Base-by-base conservation (phyloP, 2,797 vertebrate species). In the Microctenopoma stevenorrisi region DNA sequence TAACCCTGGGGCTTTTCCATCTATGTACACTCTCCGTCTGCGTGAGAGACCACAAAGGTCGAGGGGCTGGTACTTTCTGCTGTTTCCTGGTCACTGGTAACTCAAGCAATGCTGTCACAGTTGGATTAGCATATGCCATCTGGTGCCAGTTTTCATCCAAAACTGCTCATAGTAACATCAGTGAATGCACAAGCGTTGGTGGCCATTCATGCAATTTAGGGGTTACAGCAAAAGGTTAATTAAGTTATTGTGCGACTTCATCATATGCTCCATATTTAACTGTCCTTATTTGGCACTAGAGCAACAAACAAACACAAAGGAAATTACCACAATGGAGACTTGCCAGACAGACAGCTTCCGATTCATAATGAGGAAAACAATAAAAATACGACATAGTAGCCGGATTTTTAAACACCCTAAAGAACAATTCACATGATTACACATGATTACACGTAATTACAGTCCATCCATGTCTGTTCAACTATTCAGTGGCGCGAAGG, bases 1-100 rank as follows among this genome's bases (percentile, higher is more conserved):
- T 71, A 83, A 87, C 86, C 84, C 76, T 48, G 66, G 76, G 76
- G 83, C 62, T 78, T 78, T 82, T 69, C 83, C 68, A 86, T 76
- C 84, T 78, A 66, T 81, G 74, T 64, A 69, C 62, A 54, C 63
- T 56, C 76, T 78, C 72, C 55, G 74, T 86, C 68, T 77, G 78
- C 48, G 44, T 25, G 38, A 75, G 61, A 69, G 47, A 67, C 65
- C 69, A 68, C 69, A 84, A 58, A 86, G 76, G 86, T 68, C 46
- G 64, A 72, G 62, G 65, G 48, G 70, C 48, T 33, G 50, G 46
- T 7, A 42, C 37, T 72, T 65, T 56, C 38, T 59, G 51, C 67
- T 67, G 69, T 81, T 76, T 79, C 78, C 64, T 74, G 68, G 68
- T 78, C 66, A 83, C 50, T 73, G 42, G 14, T 74, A 61, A 76